Base-by-base conservation (phyloP, 2,888 invertebrate genomes). In the Empis stercorea region DNA sequence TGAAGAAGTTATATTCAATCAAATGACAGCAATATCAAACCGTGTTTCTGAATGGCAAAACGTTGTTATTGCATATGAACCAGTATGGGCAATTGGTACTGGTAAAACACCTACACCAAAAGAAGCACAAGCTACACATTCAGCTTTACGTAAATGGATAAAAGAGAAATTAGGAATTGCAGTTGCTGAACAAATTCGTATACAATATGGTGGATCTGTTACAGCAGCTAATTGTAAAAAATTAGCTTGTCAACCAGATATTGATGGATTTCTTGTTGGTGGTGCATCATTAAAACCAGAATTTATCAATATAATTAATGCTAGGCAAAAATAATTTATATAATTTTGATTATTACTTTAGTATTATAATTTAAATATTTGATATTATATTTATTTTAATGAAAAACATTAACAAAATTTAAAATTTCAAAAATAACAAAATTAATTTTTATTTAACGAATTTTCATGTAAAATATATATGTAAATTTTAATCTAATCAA, bases 41-140 rank as follows among this genome's bases (percentile, higher is more conserved):
- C 83, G 80, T 63, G 78, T 89, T 53, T 79, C 73, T 56, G 73
- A 76, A 57, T 76, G 76, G 76, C 76, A 75, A 47, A 85, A 87
- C 56, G 89, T 99, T 23, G 97, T 99, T 5, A 71, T 99, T 47
- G 99, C 99, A 13, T 99, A 99, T 65, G 99, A 99, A 67, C 99
- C 99, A 15, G 97, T 99, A 0, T 99, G 99, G 99, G 99, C 99
- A 44, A 99, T 99, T 64, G 99, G 99, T 46, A 99, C 99, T 6
- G 99, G 97, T 51, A 94, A 93, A 73, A 95, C 94, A 16, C 97
- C 97, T 13, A 77, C 87, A 3, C 96, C 96, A 1, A 84, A 88
- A 61, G 94, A 95, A 73, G 92, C 93, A 0, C 92, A 94, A 74
- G 92, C 92, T 52, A 91, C 95, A 1, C 99, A 99, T 62, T 80